These are phyloP conservation scores for Anarsia innoxiella DNA, from an alignment of 2,888 invertebrate genomes.

Conservation along the genomic window DNA sequence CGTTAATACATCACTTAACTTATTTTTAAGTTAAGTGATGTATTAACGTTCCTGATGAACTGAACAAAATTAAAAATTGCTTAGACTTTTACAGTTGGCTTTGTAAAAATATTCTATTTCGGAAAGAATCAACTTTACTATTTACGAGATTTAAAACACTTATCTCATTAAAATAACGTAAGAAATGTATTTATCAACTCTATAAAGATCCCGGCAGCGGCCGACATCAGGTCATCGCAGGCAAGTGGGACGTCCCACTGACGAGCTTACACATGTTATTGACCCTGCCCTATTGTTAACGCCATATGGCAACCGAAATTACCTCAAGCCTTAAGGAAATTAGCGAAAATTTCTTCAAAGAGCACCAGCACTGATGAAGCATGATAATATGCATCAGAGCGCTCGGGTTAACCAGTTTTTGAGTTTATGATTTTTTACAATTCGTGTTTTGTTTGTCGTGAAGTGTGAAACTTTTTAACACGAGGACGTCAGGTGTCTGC, in stretches of 20 bases:
- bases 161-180: constrained; percentile 8
- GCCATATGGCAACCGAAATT: constrained; percentile 61
- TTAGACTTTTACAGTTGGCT: not conserved
- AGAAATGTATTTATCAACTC: constrained; percentile 30
- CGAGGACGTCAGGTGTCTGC: no score
- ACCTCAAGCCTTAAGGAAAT: constrained; percentile 40
- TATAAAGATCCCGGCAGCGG: constrained; percentile 30
- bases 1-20: no score
- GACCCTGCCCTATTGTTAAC: constrained; percentile 67
- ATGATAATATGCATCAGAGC: constrained; percentile 23
- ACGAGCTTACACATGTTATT: constrained; percentile 63
- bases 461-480: no score
- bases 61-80: no score
- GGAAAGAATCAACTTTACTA: not conserved
- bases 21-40: no score
- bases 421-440: no score
- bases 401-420: constrained; percentile 19
- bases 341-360: constrained; percentile 37
- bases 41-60: no score
- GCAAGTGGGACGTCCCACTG: constrained; percentile 63
- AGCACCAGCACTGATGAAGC: constrained; percentile 16
- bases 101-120: not conserved
- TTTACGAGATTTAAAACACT: not conserved
- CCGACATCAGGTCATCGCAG: constrained; percentile 47
- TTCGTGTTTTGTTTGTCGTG: no score